Evolutionary conservation across 2,888 invertebrate genomes (phyloP).

Genomic region (Xylota sylvarum): DNA sequence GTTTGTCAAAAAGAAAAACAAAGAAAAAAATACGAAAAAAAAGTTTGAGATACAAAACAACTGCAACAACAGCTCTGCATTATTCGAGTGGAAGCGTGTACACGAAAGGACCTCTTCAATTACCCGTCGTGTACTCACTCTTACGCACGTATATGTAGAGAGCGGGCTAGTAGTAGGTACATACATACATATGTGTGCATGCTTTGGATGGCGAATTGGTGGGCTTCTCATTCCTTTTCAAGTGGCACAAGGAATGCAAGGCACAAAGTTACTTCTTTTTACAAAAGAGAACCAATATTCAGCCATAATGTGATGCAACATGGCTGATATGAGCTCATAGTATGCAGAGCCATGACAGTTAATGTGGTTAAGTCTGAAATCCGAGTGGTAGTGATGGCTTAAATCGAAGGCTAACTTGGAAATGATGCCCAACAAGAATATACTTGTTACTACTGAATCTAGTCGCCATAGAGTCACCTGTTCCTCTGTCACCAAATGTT

Average conservation of each 20-base stretch:
- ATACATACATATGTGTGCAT: conserved; percentile 5
- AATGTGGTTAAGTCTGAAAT: too few species aligned
- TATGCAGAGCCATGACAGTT: conserved; percentile 14
- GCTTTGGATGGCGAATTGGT: conserved; percentile 52
- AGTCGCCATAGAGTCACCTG: too few species aligned
- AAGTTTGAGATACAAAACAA: conserved; percentile 58
- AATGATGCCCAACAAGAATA: background rate
- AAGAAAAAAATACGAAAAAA: conserved; percentile 28
- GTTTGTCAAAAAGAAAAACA: conserved; percentile 52
- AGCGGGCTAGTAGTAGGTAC: background rate
- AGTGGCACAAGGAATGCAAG: conserved; percentile 56
- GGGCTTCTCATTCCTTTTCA: conserved; percentile 60
- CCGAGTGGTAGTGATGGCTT: background rate
- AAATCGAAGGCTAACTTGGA: background rate
- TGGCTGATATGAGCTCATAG: conserved; percentile 47
- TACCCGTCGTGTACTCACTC: conserved; percentile 56
- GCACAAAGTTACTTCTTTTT: conserved; percentile 45
- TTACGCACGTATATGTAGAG: conserved; percentile 56
- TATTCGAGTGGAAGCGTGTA: conserved; percentile 64
- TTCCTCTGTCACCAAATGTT: too few species aligned
- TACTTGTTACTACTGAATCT: too few species aligned
- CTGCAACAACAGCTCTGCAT: conserved; percentile 59
- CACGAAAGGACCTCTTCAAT: conserved; percentile 73
- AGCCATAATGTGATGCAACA: conserved; percentile 58
- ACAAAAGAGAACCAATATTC: conserved; percentile 24